Conservation (phyloP, 2,113 vertebrate genomes). For the Oenanthe oenanthe region DNA sequence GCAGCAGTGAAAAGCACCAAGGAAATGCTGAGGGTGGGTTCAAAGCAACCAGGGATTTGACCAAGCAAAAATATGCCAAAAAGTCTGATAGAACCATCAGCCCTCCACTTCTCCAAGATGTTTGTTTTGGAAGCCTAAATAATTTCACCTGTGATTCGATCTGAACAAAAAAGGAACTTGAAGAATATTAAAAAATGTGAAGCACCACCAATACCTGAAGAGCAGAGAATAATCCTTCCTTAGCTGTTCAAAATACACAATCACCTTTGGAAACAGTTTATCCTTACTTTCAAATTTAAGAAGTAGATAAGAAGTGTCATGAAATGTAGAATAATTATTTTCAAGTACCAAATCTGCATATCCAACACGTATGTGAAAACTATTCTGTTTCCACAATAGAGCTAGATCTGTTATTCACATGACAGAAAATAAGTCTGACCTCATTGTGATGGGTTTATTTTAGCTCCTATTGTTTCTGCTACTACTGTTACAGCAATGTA, state of each 20-base stretch:
- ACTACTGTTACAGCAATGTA: background rate
- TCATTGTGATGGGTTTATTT: background rate
- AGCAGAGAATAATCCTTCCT: background rate
- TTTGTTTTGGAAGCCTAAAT: background rate
- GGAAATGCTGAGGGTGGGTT: fast-evolving
- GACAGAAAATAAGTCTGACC: background rate
- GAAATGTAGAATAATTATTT: background rate
- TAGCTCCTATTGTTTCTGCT: background rate
- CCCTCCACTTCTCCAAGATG: background rate
- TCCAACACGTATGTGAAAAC: background rate
- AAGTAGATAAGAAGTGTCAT: background rate
- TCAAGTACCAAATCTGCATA: background rate
- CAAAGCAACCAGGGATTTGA: background rate
- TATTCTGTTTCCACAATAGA: background rate
- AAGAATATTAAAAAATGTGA: background rate
- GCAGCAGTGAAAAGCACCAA: background rate
- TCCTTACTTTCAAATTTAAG: background rate
- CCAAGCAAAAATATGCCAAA: background rate
- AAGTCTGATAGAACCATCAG: background rate
- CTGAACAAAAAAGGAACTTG: background rate
- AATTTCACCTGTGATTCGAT: background rate
- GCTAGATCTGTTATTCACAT: background rate
- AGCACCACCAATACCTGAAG: background rate
- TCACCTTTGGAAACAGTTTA: background rate
- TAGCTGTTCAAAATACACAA: background rate